These are phyloP conservation scores for Colletes collaris DNA, from an alignment of 2,888 invertebrate species.

Conservation along the genomic window DNA sequence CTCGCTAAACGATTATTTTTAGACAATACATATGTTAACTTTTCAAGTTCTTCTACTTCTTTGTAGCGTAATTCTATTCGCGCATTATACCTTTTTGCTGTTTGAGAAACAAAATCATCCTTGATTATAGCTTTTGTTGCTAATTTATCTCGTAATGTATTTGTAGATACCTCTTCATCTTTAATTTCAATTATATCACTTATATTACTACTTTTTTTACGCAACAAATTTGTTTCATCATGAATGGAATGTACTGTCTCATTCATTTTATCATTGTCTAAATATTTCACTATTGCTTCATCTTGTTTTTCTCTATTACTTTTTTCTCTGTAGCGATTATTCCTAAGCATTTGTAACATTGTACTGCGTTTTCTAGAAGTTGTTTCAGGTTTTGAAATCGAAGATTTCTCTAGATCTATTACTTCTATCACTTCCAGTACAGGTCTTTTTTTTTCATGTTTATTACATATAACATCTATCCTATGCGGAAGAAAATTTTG, in stretches of 20 bases:
- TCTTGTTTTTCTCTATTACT: slow-evolving; percentile 21
- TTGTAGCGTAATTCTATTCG: slow-evolving; percentile 73
- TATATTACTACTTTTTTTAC: background rate
- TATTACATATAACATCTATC: slow-evolving; percentile 60
- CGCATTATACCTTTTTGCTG: slow-evolving; percentile 73
- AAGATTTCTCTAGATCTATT: slow-evolving; percentile 73
- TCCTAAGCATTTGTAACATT: slow-evolving; percentile 6
- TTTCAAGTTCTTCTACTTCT: slow-evolving; percentile 74
- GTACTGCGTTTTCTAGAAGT: slow-evolving; percentile 7
- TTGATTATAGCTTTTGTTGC: slow-evolving; percentile 73
- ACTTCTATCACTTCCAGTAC: slow-evolving; percentile 65
- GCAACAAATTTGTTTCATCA: background rate
- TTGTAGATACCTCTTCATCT: slow-evolving; percentile 60
- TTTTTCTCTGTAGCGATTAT: slow-evolving; percentile 21
- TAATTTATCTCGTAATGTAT: slow-evolving; percentile 75
- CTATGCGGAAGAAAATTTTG: slow-evolving; percentile 70
- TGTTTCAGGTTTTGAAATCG: slow-evolving; percentile 28
- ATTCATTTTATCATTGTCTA: slow-evolving; percentile 17
- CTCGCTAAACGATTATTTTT: slow-evolving; percentile 75
- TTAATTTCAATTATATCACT: slow-evolving; percentile 2
- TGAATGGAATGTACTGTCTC: slow-evolving; percentile 10
- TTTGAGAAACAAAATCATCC: slow-evolving; percentile 70
- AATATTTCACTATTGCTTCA: slow-evolving; percentile 31
- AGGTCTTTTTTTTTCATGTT: slow-evolving; percentile 39
- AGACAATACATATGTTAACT: slow-evolving; percentile 70